phyloP scores from a whole-genome alignment of 2,113 vertebrate genomes.

The Etheostoma cragini region DNA sequence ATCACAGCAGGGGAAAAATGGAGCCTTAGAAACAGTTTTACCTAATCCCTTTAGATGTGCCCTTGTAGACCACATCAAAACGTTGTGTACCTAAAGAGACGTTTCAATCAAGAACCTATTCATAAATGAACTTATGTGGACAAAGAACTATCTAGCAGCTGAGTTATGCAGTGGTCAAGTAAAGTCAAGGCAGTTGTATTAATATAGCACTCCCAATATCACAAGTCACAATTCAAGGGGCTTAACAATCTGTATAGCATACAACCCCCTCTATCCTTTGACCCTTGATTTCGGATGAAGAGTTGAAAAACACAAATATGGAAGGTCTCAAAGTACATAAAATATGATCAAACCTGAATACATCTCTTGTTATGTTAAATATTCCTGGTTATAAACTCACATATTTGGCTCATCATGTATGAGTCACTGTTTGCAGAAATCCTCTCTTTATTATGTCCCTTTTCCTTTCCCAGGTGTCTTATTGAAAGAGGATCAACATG shows the following conservation, averaged over 20 bases:
- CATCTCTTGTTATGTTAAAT: constrained; percentile 4
- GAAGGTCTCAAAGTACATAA: background rate
- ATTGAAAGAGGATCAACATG: constrained; percentile 69
- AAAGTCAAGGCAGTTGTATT: too few species aligned
- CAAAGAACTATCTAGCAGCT: background rate
- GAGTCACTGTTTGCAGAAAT: constrained; percentile 39
- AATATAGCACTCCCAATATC: too few species aligned
- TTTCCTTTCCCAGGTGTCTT: constrained; percentile 65
- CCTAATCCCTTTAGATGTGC: background rate
- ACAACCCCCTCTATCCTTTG: too few species aligned
- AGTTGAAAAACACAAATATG: background rate
- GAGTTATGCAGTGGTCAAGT: background rate
- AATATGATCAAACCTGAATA: background rate
- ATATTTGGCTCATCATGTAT: constrained; percentile 6
- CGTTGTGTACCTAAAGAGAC: background rate
- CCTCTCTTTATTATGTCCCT: constrained; percentile 34
- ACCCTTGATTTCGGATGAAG: too few species aligned
- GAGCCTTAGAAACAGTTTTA: background rate
- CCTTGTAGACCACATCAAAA: too few species aligned
- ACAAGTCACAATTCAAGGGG: too few species aligned
- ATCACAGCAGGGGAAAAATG: background rate
- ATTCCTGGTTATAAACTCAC: constrained; percentile 3
- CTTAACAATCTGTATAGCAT: too few species aligned
- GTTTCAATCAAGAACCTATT: background rate
- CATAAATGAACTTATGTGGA: background rate